phyloP scores from a whole-genome alignment of 1,140 invertebrate genomes.

The Sarcophaga bullata region DNA sequence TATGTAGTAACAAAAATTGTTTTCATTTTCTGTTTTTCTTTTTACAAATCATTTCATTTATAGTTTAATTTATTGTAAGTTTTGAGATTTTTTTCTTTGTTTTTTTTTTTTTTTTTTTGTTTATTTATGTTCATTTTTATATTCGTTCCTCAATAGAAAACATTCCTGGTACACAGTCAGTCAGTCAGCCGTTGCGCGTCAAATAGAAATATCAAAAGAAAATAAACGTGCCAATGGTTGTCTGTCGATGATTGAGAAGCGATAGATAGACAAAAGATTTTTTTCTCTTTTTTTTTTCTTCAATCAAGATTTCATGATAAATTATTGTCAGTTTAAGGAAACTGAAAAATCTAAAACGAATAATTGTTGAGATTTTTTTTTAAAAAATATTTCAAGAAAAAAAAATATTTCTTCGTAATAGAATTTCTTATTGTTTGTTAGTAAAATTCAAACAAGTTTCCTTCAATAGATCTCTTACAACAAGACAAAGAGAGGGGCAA shows the following conservation, averaged over 20 bases:
- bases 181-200: not conserved
- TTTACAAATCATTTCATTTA: not conserved
- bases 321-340: conserved; percentile 11
- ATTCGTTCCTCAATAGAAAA: not conserved
- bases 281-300: not conserved
- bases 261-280: not conserved
- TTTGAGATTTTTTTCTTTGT: not conserved
- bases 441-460: not conserved
- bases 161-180: not conserved
- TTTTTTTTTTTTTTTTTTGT: not conserved
- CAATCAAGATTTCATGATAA: conserved; percentile 7
- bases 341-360: not conserved
- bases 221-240: not conserved
- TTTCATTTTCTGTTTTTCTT: too few species aligned
- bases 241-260: not conserved
- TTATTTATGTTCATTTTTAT: too few species aligned
- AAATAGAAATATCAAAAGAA: conserved; percentile 22
- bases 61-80: not conserved
- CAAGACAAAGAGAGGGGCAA: not conserved
- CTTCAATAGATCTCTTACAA: not conserved
- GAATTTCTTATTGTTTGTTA: conserved; percentile 13
- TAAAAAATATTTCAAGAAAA: not conserved
- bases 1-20: not conserved
- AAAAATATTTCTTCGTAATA: not conserved
- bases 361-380: not conserved